phyloP scores from a whole-genome alignment of 1,140 invertebrate species.

The Drosophila azteca region DNA sequence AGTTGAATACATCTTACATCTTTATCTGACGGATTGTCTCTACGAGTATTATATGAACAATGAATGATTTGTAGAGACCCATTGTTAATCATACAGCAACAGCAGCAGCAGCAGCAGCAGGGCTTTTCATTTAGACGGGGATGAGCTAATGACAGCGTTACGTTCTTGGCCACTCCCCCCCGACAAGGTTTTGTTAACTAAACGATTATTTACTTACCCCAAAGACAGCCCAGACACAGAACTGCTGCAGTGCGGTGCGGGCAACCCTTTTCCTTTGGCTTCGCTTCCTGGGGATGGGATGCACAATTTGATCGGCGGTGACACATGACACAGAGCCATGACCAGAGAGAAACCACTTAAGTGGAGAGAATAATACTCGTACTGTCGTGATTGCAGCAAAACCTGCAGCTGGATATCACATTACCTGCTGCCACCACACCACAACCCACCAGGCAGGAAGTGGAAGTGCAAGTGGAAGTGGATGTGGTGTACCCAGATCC shows the following conservation, averaged over 20 bases:
- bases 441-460: conserved; percentile 29
- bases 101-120: too few species aligned
- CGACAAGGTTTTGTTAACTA: not conserved
- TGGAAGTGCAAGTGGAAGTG: conserved; percentile 15
- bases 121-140: not conserved
- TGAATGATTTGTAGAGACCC: conserved; percentile 20
- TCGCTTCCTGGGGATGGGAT: conserved; percentile 22
- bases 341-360: conserved; percentile 64
- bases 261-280: conserved; percentile 38
- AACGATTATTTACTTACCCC: conserved; percentile 20
- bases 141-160: conserved; percentile 34
- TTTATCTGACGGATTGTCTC: conserved; percentile 8
- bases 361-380: conserved; percentile 24
- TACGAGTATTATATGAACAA: conserved; percentile 7
- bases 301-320: conserved; percentile 42
- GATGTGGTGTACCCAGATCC: conserved; percentile 37
- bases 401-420: conserved; percentile 65
- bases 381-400: conserved; percentile 49
- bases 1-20: conserved; percentile 11
- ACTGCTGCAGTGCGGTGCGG: not conserved
- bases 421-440: conserved; percentile 41
- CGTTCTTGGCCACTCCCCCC: conserved; percentile 7
- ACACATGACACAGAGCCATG: conserved; percentile 12
- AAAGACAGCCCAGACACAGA: conserved; percentile 2
- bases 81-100: not conserved